A percentile compares a stretch with the other conserved stretches of the same genome.
phyloP scores from a whole-genome alignment of 2,888 invertebrate genomes.

The Congeria kusceri region DNA sequence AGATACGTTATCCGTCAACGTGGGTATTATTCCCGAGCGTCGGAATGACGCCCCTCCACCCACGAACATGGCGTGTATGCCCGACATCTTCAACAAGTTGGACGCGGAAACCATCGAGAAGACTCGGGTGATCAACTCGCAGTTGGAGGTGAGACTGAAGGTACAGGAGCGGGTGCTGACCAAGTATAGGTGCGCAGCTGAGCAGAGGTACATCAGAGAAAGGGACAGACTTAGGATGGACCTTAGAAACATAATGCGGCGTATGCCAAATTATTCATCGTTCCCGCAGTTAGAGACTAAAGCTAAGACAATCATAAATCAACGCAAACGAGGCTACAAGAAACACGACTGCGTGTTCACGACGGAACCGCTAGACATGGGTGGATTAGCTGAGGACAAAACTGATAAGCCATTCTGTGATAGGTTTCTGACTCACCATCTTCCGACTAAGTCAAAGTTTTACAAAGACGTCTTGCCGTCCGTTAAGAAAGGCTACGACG shows the following conservation, averaged over 20 bases:
- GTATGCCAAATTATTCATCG: conserved; percentile 71
- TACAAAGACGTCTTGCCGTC: conserved; percentile 58
- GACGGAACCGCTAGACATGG: conserved; percentile 62
- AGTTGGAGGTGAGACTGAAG: conserved; percentile 64
- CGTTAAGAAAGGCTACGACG: conserved; percentile 31
- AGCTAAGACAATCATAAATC: conserved; percentile 46
- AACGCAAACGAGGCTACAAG: conserved; percentile 31
- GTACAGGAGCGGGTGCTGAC: conserved; percentile 71
- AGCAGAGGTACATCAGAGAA: conserved; percentile 62
- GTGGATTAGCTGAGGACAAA: conserved; percentile 66
- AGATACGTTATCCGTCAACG: no score
- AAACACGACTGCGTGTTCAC: conserved; percentile 63
- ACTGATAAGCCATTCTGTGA: conserved; percentile 75
- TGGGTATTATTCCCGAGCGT: conserved; percentile 23
- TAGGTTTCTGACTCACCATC: conserved; percentile 75
- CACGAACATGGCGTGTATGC: conserved; percentile 76
- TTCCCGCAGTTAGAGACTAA: conserved; percentile 63
- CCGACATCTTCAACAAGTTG: conserved; percentile 77
- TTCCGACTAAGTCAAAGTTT: conserved; percentile 72
- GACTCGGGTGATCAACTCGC: conserved; percentile 74
- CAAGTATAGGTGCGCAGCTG: conserved; percentile 69
- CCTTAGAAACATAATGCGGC: conserved; percentile 63
- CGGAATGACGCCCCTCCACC: conserved; percentile 66
- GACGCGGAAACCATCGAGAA: conserved; percentile 76
- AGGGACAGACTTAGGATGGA: conserved; percentile 65